These are phyloP conservation scores for Proctacanthus coquilletti DNA, from an alignment of 1,140 invertebrate species.

Conservation along the genomic window DNA sequence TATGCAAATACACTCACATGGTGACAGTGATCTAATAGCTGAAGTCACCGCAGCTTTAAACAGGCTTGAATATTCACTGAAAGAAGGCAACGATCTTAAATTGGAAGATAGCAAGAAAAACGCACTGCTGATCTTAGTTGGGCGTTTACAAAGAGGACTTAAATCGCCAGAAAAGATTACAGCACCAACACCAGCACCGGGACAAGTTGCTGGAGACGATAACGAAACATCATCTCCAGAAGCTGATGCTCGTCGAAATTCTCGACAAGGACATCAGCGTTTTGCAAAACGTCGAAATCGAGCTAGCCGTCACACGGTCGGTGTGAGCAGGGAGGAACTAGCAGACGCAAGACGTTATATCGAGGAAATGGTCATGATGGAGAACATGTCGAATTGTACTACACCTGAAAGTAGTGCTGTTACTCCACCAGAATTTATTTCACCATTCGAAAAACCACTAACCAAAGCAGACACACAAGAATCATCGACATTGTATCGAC, in stretches of 20 bases:
- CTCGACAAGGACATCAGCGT: constrained; percentile 18
- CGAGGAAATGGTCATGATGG: constrained; percentile 40
- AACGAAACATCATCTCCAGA: constrained; percentile 9
- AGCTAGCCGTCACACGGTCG: constrained; percentile 57
- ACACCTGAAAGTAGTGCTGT: constrained; percentile 7
- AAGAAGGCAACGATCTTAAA: constrained; percentile 33
- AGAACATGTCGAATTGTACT: constrained; percentile 16
- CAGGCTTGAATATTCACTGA: constrained; percentile 53
- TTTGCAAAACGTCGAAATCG: constrained; percentile 33
- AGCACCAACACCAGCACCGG: constrained; percentile 17
- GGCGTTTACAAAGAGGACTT: constrained; percentile 54
- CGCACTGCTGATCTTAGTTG: constrained; percentile 55
- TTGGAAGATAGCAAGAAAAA: constrained; percentile 38
- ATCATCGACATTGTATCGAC: constrained; percentile 23
- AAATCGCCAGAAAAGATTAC: constrained; percentile 34
- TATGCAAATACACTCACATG: constrained; percentile 14
- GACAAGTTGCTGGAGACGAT: constrained; percentile 5
- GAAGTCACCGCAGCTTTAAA: constrained; percentile 65
- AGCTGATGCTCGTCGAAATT: constrained; percentile 12
- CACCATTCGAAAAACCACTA: constrained; percentile 18
- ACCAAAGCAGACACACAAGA: constrained; percentile 8
- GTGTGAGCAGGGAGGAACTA: constrained; percentile 61
- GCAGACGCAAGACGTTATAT: constrained; percentile 56
- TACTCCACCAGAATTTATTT: constrained; percentile 10
- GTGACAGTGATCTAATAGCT: constrained; percentile 39